Conservation (phyloP, 2,113 vertebrate species). For the Peromyscus californicus region DNA sequence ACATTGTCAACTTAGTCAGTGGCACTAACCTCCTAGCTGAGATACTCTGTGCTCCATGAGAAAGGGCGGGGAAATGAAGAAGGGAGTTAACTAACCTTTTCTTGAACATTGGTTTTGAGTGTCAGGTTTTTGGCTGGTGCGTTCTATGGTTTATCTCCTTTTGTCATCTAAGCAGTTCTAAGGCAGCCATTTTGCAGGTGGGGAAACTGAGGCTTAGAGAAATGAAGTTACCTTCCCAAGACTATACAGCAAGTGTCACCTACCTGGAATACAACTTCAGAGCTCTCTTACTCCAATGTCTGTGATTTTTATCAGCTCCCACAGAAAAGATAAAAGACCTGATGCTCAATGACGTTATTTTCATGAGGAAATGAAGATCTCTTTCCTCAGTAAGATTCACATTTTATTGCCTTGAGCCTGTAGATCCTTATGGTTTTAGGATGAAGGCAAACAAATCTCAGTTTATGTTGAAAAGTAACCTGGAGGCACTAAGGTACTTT, state of each 20-base stretch:
- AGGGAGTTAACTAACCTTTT: constrained; percentile 41
- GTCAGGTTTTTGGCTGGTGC: not conserved
- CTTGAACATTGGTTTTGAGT: constrained; percentile 7
- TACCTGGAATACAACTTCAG: not conserved
- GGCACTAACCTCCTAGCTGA: constrained; percentile 15
- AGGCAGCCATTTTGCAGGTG: constrained; percentile 58
- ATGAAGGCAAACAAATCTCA: constrained; percentile 33
- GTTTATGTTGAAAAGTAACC: not conserved
- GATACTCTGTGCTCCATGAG: constrained; percentile 1
- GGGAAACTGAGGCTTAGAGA: constrained; percentile 63
- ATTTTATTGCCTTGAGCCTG: constrained; percentile 16
- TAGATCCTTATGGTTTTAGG: constrained; percentile 23
- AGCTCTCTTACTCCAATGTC: not conserved
- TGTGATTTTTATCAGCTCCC: not conserved
- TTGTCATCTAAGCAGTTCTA: constrained; percentile 45
- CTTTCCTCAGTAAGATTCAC: constrained; percentile 28
- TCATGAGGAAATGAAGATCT: constrained; percentile 15
- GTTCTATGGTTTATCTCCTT: constrained; percentile 35
- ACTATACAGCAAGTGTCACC: constrained; percentile 53
- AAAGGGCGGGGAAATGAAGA: not conserved
- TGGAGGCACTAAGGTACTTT: constrained; percentile 5
- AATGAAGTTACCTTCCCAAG: constrained; percentile 46
- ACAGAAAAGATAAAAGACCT: not conserved
- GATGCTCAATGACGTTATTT: not conserved
- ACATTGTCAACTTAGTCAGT: constrained; percentile 55